A percentile compares a stretch with the other conserved stretches of the same genome.
Evolutionary conservation across 2,113 vertebrate species (phyloP).

Genomic region (Triplophysa siluroides): DNA sequence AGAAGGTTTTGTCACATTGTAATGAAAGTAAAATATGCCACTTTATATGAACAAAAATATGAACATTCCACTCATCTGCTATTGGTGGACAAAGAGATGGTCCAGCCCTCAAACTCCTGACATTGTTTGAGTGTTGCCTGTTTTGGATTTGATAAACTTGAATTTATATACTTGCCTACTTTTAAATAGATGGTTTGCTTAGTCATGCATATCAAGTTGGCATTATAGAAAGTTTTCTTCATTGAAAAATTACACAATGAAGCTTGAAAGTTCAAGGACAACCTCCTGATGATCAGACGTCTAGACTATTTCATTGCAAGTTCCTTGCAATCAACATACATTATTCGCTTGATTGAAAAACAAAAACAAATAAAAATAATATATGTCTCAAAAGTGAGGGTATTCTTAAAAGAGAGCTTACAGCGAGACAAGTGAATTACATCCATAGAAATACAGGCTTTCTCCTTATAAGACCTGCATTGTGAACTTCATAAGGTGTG

Average conservation of each 20-base stretch:
- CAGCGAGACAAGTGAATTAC: constrained; percentile 26
- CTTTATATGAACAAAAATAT: no score
- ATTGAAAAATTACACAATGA: not conserved
- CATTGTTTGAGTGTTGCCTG: not conserved
- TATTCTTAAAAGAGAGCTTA: not conserved
- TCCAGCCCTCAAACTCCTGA: not conserved
- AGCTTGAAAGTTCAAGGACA: constrained; percentile 57
- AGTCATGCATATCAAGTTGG: not conserved
- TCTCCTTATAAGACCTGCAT: not conserved
- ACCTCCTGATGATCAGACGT: constrained; percentile 54
- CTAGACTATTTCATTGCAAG: constrained; percentile 40
- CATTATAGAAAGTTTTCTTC: not conserved
- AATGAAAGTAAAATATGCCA: not conserved
- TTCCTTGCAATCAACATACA: constrained; percentile 17
- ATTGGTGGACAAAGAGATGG: not conserved
- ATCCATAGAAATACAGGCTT: not conserved
- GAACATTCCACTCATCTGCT: not conserved
- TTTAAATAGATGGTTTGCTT: not conserved
- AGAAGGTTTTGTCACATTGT: not conserved
- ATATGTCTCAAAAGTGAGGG: not conserved
- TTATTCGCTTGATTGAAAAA: constrained; percentile 15
- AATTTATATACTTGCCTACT: no score
- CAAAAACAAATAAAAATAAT: not conserved
- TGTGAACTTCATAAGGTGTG: constrained; percentile 17
- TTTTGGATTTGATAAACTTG: not conserved